Percentiles rank a stretch among this genome's conserved stretches.
These are phyloP conservation scores for Spheniscus humboldti DNA, from an alignment of 2,797 vertebrate genomes.

Conservation along the genomic window DNA sequence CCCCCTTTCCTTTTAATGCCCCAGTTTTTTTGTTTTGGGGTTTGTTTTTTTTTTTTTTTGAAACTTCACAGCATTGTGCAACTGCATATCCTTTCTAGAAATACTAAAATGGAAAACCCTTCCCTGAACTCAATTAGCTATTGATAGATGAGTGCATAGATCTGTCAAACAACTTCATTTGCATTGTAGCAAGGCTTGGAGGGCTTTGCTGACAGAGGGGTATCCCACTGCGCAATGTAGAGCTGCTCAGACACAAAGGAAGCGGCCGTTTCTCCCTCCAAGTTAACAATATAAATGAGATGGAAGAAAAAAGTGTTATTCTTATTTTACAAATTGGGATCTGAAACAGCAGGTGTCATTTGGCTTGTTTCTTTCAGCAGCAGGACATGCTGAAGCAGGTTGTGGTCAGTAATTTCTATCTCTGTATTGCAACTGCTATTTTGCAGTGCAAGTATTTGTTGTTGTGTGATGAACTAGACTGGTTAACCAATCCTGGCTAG, in stretches of 20 bases:
- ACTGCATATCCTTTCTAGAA: slow-evolving; percentile 27
- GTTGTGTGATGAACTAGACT: background rate
- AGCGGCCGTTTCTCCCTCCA: background rate
- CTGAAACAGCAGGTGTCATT: background rate
- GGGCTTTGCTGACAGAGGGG: slow-evolving; percentile 19
- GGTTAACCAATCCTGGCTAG: background rate
- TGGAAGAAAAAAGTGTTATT: background rate
- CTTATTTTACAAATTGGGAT: background rate
- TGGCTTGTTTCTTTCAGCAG: background rate
- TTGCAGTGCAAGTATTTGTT: background rate
- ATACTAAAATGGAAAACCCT: slow-evolving; percentile 33
- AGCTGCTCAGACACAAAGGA: slow-evolving; percentile 31
- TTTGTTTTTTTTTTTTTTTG: background rate
- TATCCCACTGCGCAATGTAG: slow-evolving; percentile 24
- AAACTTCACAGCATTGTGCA: background rate
- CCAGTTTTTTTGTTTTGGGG: background rate
- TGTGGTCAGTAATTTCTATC: background rate
- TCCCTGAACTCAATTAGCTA: slow-evolving; percentile 47
- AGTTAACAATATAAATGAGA: slow-evolving; percentile 16
- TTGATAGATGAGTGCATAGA: slow-evolving; percentile 56
- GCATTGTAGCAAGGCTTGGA: slow-evolving; percentile 34
- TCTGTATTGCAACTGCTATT: background rate
- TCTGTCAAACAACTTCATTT: slow-evolving; percentile 58
- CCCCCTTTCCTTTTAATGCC: background rate
- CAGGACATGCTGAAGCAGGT: background rate